phyloP scores from a whole-genome alignment of 1,140 invertebrate genomes.

The Apis mellifera region Amel_HAv3.1 CM009932.2:13370501-13371000 shows the following conservation, averaged over 20 bases:
- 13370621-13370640: background rate
- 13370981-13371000: background rate
- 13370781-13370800: slow-evolving; percentile 55
- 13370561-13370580: slow-evolving; percentile 6
- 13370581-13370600: slow-evolving; percentile 33
- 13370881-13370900: slow-evolving; percentile 28
- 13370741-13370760: slow-evolving; percentile 41
- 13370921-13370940: slow-evolving; percentile 39
- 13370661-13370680: background rate
- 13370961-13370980: slow-evolving; percentile 17
- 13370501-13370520: background rate
- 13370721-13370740: slow-evolving; percentile 59
- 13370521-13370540: background rate
- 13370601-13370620: slow-evolving; percentile 16
- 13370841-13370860: background rate
- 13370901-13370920: slow-evolving; percentile 51
- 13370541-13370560: background rate
- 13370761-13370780: slow-evolving; percentile 22
- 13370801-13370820: background rate
- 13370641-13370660: background rate
- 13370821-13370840: background rate
- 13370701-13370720: slow-evolving; percentile 30
- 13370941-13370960: slow-evolving; percentile 34
- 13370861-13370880: slow-evolving; percentile 28
- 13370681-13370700: background rate